Conservation (phyloP, 2,888 invertebrate genomes). For the Aricia artaxerxes region DNA sequence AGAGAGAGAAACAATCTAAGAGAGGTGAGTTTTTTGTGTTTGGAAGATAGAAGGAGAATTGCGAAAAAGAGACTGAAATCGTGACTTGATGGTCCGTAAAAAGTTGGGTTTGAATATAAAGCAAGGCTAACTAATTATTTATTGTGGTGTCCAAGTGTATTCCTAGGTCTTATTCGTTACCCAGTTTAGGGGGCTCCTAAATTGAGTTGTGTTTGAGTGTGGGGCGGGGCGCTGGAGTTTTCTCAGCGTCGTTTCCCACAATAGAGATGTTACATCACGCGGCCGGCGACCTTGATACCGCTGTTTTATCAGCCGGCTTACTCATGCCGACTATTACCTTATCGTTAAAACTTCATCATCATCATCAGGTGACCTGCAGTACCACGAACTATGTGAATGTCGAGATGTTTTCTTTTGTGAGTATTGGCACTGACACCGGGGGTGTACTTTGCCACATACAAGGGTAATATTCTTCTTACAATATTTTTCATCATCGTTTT, state of each 20-base stretch:
- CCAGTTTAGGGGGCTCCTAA: constrained; percentile 52
- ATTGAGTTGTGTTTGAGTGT: constrained; percentile 36
- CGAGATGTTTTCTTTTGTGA: no score
- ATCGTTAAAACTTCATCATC: not conserved
- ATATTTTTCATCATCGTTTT: no score
- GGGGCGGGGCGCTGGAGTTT: constrained; percentile 50
- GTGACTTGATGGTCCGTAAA: no score
- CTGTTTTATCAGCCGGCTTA: constrained; percentile 55
- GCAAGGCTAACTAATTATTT: no score
- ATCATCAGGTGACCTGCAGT: not conserved
- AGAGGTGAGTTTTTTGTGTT: constrained; percentile 57
- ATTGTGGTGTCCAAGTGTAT: no score
- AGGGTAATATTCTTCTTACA: no score
- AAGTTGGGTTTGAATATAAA: no score
- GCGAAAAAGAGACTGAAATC: constrained; percentile 33
- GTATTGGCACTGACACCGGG: no score
- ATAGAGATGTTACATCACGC: constrained; percentile 65
- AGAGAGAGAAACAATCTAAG: constrained; percentile 69
- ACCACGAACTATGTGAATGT: no score
- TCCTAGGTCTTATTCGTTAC: no score
- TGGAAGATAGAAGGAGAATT: constrained; percentile 39
- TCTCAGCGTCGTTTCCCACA: constrained; percentile 52
- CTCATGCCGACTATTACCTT: constrained; percentile 31
- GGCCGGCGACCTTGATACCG: constrained; percentile 67
- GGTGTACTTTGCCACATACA: no score